Conservation (phyloP, 2,113 vertebrate species). For the Grantiella picta region DNA sequence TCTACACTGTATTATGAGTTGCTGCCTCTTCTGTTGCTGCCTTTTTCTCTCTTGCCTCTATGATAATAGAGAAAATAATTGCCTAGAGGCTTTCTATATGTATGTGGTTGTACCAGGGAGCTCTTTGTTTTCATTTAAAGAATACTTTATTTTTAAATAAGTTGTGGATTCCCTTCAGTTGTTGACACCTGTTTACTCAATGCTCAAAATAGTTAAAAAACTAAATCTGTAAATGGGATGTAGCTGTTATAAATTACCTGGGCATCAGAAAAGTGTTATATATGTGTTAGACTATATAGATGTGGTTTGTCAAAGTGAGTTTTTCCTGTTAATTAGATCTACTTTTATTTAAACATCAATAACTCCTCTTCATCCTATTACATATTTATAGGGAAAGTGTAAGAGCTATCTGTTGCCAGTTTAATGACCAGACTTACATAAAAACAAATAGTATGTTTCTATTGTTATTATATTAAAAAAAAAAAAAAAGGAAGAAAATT, state of each 20-base stretch:
- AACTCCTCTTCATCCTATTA: background rate
- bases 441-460: background rate
- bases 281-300: background rate
- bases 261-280: background rate
- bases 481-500: no score
- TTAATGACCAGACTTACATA: background rate
- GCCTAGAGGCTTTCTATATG: background rate
- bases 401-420: background rate
- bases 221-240: background rate
- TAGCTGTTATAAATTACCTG: background rate
- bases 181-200: background rate
- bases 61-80: background rate
- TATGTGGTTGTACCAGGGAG: background rate
- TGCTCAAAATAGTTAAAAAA: background rate
- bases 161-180: background rate
- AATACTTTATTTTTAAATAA: background rate
- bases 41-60: background rate
- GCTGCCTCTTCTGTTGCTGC: background rate
- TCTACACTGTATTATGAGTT: background rate
- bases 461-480: background rate
- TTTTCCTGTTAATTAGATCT: background rate
- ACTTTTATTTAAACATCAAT: background rate
- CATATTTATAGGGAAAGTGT: background rate
- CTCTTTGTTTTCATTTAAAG: background rate
- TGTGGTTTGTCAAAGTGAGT: background rate